Evolutionary conservation across 1,140 invertebrate genomes (phyloP), one percentile per base, ranked within the genome.

Genomic region (Brachystomella parvula): DNA sequence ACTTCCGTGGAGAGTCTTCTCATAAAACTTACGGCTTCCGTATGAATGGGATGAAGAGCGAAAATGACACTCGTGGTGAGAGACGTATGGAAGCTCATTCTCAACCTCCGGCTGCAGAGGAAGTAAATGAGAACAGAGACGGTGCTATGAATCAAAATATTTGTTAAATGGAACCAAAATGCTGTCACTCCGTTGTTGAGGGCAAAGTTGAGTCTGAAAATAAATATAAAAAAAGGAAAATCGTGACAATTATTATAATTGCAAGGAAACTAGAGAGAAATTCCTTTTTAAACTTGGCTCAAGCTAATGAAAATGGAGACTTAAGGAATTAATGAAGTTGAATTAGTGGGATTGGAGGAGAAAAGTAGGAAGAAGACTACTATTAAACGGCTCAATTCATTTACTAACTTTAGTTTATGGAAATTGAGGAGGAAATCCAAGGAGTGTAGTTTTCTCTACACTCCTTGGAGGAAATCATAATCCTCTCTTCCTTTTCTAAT

Each of bases 1-100:
- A n/a, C n/a, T n/a, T n/a, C n/a, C n/a, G n/a, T n/a, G n/a, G 26
- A 56, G 21, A 12, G 6, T 15, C 19, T 12, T 21, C 19, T 28
- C 24, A 28, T 21, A 53, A 44, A 39, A 82, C 86, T 87, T 77
- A 88, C 87, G 74, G 87, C 90, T 80, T 95, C 92, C 6, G 89
- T 91, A 76, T 96, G 92, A 66, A 95, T 82, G 24, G 92, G 92
- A 79, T 96, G 92, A 15, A 89, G 84, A 30, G 91, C 89, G 78
- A 94, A 96, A 65, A 94, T 78, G 47, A 87, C 77, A 21, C 86
- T 87, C 1, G 86, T 84, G 24, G 86, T 78, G 2, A 84, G 83
- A 2, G 85, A 85, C 66, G 86, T 87, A 35, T 82, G 82, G 17
- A 84, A 81, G 70, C 82, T 81, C 67, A 88, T 79, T 3, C 83